Evolutionary conservation across 2,797 vertebrate species (phyloP).

Genomic region (Loris lydekkerianus): DNA sequence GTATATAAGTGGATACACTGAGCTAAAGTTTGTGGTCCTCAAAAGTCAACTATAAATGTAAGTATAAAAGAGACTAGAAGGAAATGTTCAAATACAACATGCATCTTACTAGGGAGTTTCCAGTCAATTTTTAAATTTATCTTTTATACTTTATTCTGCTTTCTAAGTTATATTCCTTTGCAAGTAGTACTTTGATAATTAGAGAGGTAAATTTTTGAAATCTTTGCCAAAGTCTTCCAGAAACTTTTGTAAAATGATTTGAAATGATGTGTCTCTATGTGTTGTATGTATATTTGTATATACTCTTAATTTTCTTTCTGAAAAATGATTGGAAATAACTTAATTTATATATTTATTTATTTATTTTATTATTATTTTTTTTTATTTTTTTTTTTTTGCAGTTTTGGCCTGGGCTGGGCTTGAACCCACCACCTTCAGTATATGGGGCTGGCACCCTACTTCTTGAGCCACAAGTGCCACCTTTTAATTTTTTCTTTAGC

Average conservation of each 20-base stretch:
- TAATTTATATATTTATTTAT: neutral
- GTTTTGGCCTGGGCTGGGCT: too few species aligned
- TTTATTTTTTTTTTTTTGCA: too few species aligned
- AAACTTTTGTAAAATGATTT: slow-evolving; percentile 7
- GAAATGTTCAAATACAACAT: neutral
- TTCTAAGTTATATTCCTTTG: neutral
- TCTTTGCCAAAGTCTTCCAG: neutral
- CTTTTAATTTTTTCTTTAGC: neutral
- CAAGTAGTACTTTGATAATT: neutral
- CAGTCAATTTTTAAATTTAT: neutral
- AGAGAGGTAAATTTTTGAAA: neutral
- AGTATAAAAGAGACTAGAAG: neutral
- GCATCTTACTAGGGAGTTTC: neutral
- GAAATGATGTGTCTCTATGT: neutral
- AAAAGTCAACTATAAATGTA: neutral
- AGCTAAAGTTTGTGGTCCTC: neutral
- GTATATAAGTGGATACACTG: neutral
- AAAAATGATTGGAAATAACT: neutral
- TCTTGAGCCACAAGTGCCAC: too few species aligned
- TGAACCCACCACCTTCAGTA: too few species aligned
- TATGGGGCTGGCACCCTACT: too few species aligned
- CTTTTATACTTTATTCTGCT: neutral
- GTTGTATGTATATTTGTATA: neutral
- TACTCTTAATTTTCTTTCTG: neutral
- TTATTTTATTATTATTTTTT: too few species aligned